Conservation (phyloP, 2,113 vertebrate species). For the Notarius lentiginosus region DNA sequence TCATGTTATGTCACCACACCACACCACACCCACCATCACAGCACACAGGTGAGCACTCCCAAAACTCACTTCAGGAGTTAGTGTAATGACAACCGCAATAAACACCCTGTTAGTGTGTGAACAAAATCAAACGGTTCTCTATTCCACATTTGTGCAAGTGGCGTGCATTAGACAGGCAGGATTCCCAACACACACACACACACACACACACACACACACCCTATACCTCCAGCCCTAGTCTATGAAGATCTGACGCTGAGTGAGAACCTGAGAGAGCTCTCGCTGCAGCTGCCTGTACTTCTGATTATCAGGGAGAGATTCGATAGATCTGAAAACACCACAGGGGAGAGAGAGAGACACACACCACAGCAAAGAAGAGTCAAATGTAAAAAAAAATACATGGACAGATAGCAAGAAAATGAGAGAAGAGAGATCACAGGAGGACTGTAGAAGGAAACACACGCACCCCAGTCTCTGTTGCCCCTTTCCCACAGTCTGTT, state of each 20-base stretch:
- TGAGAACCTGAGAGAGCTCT: slow-evolving; percentile 98
- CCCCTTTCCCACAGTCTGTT: too few relatives aligned
- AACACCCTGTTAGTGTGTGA: neutral
- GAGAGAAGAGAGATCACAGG: neutral
- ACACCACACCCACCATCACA: neutral
- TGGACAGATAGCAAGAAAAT: neutral
- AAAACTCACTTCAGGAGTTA: neutral
- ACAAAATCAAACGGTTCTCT: neutral
- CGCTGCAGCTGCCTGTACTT: slow-evolving; percentile 99
- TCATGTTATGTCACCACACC: neutral
- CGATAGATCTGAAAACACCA: slow-evolving; percentile 90
- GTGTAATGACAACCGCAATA: neutral
- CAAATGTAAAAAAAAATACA: slow-evolving; percentile 13
- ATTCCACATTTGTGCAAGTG: neutral
- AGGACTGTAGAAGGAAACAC: neutral
- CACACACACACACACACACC: slow-evolving; percentile 45
- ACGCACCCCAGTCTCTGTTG: neutral
- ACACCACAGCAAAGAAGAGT: neutral
- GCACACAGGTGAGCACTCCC: neutral
- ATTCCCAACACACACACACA: neutral
- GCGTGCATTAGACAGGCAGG: neutral
- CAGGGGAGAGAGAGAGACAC: slow-evolving; percentile 61
- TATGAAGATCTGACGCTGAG: slow-evolving; percentile 99
- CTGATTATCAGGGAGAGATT: slow-evolving; percentile 98
- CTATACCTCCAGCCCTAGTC: slow-evolving; percentile 91